Percentiles rank a stretch among this genome's conserved stretches.
Conservation (phyloP, 2,113 vertebrate genomes). For the Prunella himalayana region DNA sequence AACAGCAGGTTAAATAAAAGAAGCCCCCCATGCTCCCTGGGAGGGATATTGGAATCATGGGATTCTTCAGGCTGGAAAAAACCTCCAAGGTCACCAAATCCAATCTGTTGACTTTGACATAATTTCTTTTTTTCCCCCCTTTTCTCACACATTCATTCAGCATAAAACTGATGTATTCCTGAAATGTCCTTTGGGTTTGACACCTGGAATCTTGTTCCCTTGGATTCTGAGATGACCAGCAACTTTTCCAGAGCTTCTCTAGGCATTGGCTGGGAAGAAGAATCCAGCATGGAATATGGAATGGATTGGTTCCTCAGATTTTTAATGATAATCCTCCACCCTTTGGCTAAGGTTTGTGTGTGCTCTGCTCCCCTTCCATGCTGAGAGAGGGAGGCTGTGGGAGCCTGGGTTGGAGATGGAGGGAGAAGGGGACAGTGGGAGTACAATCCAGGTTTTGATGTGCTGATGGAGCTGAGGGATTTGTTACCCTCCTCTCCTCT, state of each 20-base stretch:
- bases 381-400: accelerated
- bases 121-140: not conserved
- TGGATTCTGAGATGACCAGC: not conserved
- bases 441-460: not conserved
- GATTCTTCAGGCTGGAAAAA: not conserved
- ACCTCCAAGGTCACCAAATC: not conserved
- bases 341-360: not conserved
- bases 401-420: not conserved
- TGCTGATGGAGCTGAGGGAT: not conserved
- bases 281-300: not conserved
- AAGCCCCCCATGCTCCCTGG: not conserved
- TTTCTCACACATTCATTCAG: not conserved
- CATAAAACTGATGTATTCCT: not conserved
- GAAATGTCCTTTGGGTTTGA: not conserved
- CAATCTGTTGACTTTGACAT: not conserved
- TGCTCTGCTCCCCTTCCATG: not conserved
- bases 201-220: not conserved
- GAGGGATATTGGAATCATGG: not conserved
- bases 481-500: not conserved
- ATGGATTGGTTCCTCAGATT: not conserved
- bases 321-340: not conserved
- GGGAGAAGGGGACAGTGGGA: not conserved
- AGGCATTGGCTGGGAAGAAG: not conserved
- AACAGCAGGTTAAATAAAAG: not conserved
- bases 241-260: not conserved